A percentile compares a stretch with the other conserved stretches of the same genome.
Conservation (phyloP, 2,888 invertebrate genomes). For the Cryptocephalus moraei region DNA sequence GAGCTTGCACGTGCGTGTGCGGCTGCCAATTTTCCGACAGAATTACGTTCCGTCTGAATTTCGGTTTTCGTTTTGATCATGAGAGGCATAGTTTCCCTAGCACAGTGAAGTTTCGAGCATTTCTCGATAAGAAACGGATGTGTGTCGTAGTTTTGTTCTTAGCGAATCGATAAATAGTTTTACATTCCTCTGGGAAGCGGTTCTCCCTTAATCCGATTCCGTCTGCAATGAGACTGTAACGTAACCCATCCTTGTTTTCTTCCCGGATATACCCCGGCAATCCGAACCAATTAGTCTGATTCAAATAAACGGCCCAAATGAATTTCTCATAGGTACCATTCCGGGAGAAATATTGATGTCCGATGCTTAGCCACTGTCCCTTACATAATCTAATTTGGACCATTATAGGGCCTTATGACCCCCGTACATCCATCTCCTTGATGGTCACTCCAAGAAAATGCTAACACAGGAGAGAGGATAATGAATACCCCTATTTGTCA, state of each 20-base stretch:
- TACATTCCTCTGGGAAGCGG: too few species aligned
- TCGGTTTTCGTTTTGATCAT: constrained; percentile 18
- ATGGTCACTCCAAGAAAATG: constrained; percentile 25
- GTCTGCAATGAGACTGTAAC: too few species aligned
- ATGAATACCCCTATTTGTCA: constrained; percentile 19
- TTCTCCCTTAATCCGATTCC: too few species aligned
- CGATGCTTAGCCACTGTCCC: constrained; percentile 28
- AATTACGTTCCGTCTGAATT: constrained; percentile 28
- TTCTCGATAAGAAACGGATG: too few species aligned
- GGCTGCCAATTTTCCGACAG: constrained; percentile 32
- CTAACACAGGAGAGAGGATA: constrained; percentile 16
- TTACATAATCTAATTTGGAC: constrained; percentile 34
- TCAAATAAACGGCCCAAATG: constrained; percentile 25
- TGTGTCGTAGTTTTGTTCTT: too few species aligned
- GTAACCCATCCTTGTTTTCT: not conserved
- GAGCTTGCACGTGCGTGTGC: constrained; percentile 34
- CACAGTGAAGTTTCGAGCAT: too few species aligned
- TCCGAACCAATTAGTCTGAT: constrained; percentile 25
- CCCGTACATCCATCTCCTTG: constrained; percentile 28
- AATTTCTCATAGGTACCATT: constrained; percentile 31
- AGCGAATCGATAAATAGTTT: too few species aligned
- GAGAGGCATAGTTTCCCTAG: too few species aligned
- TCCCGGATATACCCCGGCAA: not conserved
- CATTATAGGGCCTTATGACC: constrained; percentile 29
- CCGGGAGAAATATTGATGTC: constrained; percentile 26